Percentiles rank a stretch among this genome's conserved stretches.
These are phyloP conservation scores for Antennarius striatus DNA, from an alignment of 2,113 vertebrate genomes.

Conservation along the genomic window DNA sequence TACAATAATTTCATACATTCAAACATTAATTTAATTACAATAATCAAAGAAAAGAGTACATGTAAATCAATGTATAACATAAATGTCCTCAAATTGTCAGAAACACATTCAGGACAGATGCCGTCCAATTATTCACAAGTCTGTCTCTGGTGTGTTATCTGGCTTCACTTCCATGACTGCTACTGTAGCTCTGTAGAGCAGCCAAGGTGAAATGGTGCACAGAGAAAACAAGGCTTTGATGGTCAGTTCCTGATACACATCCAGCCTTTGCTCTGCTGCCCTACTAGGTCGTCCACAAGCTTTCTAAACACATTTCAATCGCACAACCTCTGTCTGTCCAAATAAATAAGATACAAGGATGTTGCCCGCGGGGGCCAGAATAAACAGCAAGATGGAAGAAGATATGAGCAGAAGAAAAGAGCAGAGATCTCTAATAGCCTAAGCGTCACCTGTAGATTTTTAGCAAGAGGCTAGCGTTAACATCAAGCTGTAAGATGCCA, in stretches of 20 bases:
- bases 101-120: slow-evolving; percentile 3
- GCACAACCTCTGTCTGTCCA: slow-evolving; percentile 58
- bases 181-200: slow-evolving; percentile 42
- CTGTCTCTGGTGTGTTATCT: slow-evolving; percentile 14
- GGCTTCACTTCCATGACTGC: slow-evolving; percentile 28
- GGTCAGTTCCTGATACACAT: slow-evolving; percentile 45
- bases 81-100: neutral
- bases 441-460: neutral
- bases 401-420: slow-evolving; percentile 11
- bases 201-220: slow-evolving; percentile 51
- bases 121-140: slow-evolving; percentile 26
- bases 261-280: slow-evolving; percentile 39
- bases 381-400: slow-evolving; percentile 24
- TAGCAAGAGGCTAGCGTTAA: slow-evolving; percentile 2
- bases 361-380: slow-evolving; percentile 27
- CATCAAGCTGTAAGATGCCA: slow-evolving; percentile 4
- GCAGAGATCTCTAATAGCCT: neutral
- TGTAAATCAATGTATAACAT: no score
- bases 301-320: slow-evolving; percentile 58
- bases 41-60: no score
- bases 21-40: no score
- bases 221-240: slow-evolving; percentile 37
- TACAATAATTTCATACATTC: no score
- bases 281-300: slow-evolving; percentile 40
- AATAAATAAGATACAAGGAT: slow-evolving; percentile 57